A percentile compares a stretch with the other conserved stretches of the same genome.
These are phyloP conservation scores for Paracanthobrama guichenoti DNA, from an alignment of 2,113 vertebrate species.

Conservation along the genomic window DNA sequence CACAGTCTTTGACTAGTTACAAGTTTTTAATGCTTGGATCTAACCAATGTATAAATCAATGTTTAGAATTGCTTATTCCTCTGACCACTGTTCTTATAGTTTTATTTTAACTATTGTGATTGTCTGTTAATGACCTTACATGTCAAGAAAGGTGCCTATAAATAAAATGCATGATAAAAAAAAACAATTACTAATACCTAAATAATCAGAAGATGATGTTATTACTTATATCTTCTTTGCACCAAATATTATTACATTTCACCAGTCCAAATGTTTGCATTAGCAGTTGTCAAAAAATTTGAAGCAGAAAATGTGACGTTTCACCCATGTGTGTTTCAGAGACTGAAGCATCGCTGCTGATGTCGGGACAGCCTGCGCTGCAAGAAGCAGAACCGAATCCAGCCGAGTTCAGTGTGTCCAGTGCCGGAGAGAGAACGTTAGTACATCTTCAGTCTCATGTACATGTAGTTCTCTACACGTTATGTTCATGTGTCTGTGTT, in stretches of 20 bases:
- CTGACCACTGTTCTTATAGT: no score
- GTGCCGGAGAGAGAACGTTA: slow-evolving; percentile 53
- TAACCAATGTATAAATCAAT: neutral
- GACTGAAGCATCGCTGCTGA: slow-evolving; percentile 65
- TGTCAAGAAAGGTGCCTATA: no score
- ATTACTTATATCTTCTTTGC: no score
- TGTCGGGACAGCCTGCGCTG: slow-evolving; percentile 53
- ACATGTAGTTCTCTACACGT: neutral
- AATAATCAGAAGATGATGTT: neutral
- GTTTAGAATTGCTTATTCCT: no score
- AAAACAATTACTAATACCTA: neutral
- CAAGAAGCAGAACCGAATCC: slow-evolving; percentile 42
- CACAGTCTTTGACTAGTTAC: no score
- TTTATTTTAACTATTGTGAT: no score
- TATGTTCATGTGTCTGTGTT: slow-evolving; percentile 31
- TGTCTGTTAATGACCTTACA: no score
- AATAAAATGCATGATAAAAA: no score
- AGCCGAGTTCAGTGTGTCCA: slow-evolving; percentile 40
- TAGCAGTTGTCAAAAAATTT: neutral
- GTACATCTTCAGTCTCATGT: neutral
- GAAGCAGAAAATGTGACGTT: neutral
- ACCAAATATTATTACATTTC: neutral
- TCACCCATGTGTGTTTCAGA: slow-evolving; percentile 60
- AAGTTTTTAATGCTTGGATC: no score
- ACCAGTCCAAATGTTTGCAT: neutral